Evolutionary conservation across 2,113 vertebrate species (phyloP).

Genomic region (Mesembrinibis cayennensis): DNA sequence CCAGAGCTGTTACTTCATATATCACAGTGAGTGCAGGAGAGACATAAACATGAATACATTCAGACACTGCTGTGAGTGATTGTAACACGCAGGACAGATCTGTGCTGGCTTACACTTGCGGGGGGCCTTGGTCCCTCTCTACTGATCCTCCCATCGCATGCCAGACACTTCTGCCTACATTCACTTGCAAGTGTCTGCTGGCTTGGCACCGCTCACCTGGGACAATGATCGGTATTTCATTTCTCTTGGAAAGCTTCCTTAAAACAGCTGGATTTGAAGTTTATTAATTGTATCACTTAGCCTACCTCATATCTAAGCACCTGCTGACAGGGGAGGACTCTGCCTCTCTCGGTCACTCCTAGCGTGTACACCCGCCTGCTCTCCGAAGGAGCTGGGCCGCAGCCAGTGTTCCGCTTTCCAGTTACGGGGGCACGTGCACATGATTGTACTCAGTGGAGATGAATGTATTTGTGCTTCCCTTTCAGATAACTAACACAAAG

Average conservation of each 20-base stretch:
- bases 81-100: background rate
- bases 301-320: background rate
- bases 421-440: background rate
- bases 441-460: background rate
- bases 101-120: background rate
- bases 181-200: background rate
- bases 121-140: background rate
- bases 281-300: background rate
- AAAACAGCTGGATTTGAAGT: background rate
- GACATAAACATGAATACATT: no score
- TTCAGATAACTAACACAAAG: background rate
- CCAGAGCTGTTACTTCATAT: background rate
- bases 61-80: background rate
- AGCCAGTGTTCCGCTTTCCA: background rate
- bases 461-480: background rate
- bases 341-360: no score
- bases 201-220: background rate
- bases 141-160: background rate
- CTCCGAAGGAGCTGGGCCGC: accelerated
- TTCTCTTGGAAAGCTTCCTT: background rate
- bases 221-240: background rate
- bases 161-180: background rate
- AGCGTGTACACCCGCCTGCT: accelerated
- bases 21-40: background rate
- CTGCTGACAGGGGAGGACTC: background rate